Evolutionary conservation across 1,140 invertebrate genomes (phyloP).

Genomic region (Plutomurus gul): DNA sequence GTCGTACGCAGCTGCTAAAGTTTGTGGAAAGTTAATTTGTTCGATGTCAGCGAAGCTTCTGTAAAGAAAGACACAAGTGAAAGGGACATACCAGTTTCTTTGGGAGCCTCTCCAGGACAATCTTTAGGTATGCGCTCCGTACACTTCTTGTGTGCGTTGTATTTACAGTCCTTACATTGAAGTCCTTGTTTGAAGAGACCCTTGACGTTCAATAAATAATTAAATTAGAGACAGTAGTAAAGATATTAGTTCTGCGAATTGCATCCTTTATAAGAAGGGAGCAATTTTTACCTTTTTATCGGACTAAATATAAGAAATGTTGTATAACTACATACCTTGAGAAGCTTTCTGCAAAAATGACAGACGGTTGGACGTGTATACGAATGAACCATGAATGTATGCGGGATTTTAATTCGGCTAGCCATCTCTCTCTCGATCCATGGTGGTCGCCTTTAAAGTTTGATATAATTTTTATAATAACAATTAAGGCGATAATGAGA

Average conservation of each 20-base stretch:
- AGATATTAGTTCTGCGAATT: too few species aligned
- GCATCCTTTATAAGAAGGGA: too few species aligned
- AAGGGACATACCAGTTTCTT: constrained; percentile 55
- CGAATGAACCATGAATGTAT: constrained; percentile 88
- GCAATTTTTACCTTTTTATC: too few species aligned
- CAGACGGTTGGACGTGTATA: constrained; percentile 96
- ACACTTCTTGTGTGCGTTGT: constrained; percentile 98
- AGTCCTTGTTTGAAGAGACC: constrained; percentile 96
- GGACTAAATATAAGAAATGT: too few species aligned
- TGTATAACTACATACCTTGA: too few species aligned
- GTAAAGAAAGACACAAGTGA: too few species aligned
- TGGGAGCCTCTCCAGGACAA: constrained; percentile 81
- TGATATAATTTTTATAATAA: too few species aligned
- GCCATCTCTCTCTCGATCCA: constrained; percentile 77
- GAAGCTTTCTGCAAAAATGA: constrained; percentile 90
- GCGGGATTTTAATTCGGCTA: constrained; percentile 80
- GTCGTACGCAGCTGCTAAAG: too few species aligned
- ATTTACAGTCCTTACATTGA: constrained; percentile 97
- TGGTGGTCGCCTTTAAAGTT: too few species aligned
- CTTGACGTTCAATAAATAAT: too few species aligned
- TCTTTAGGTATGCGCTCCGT: constrained; percentile 92
- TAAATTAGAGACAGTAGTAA: too few species aligned
- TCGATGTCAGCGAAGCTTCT: neutral
- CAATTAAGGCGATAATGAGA: too few species aligned
- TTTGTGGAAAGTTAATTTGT: neutral